A percentile compares a stretch with the other conserved stretches of the same genome.
Conservation (phyloP, 2,888 invertebrate genomes). For the Germaria angustata region DNA sequence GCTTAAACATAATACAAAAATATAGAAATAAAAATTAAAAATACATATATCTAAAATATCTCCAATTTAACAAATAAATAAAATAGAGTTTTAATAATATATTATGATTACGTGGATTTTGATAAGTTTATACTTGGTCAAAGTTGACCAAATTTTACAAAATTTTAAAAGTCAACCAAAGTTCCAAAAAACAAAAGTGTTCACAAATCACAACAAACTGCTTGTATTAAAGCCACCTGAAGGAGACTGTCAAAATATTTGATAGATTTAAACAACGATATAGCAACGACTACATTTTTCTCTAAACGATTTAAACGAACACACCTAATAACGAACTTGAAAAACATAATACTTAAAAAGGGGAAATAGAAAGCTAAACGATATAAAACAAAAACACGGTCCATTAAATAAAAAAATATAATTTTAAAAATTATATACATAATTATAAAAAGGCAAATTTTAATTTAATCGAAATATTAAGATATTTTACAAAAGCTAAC, state of each 20-base stretch:
- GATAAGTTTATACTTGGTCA: slow-evolving; percentile 36
- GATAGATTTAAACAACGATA: slow-evolving; percentile 41
- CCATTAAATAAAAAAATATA: not conserved
- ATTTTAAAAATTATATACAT: slow-evolving; percentile 1
- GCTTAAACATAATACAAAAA: not conserved
- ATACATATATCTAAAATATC: not conserved
- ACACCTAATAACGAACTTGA: slow-evolving; percentile 34
- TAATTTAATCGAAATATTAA: not conserved
- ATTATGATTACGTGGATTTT: slow-evolving; percentile 61
- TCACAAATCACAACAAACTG: slow-evolving; percentile 63
- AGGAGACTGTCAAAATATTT: slow-evolving; percentile 61
- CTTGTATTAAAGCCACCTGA: slow-evolving; percentile 60
- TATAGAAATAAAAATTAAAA: not conserved
- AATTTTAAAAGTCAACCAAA: slow-evolving; percentile 33
- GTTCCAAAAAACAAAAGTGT: slow-evolving; percentile 55
- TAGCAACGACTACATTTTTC: slow-evolving; percentile 40
- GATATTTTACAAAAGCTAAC: not conserved
- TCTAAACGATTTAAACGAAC: slow-evolving; percentile 56
- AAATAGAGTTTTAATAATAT: slow-evolving; percentile 32
- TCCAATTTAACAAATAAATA: slow-evolving; percentile 8
- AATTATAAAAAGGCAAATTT: not conserved
- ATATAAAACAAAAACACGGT: slow-evolving; percentile 46
- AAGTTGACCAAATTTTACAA: slow-evolving; percentile 35
- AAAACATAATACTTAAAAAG: not conserved
- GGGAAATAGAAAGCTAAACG: slow-evolving; percentile 22